Evolutionary conservation across 1,140 invertebrate species (phyloP), one percentile per base, ranked within the genome.

Genomic region (Coelopa frigida): DNA sequence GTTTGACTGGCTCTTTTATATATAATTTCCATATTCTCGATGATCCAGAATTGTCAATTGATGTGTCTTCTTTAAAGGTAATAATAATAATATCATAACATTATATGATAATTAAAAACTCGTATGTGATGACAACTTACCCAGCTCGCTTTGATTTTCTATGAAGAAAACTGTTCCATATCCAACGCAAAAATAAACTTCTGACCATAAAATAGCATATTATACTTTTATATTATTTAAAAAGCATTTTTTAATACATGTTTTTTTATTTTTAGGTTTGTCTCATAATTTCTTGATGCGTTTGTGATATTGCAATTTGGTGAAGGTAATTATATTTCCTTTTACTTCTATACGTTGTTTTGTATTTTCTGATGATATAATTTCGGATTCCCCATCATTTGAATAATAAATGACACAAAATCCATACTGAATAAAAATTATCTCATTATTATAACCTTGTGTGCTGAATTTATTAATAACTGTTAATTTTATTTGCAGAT

Each of bases 111-210:
- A 35, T 36, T 14, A 11, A 22, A 47, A 32, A 15, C 44, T 6
- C 31, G 38, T 3, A 20, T 27, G 14, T 58, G 57, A 59, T 57
- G 57, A 59, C 46, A 58, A 52, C 45, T 53, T 53, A 61, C 59
- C 57, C 59, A 61, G 59, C 59, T 61, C 58, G 57, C 59, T 62
- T 62, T 42, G 59, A 62, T 43, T 6, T 26, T 32, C 38, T 38
- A 35, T 60, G 59, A 60, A 60, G 58, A 62, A 38, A 62, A 62
- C 44, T 61, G 50, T 53, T 58, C 52, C 57, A 39, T 23, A 46
- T 40, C 59, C 58, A 60, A 60, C 56, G 56, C 56, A 52, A 54
- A 48, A 43, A n/a, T 36, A 31, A 38, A 42, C 21, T 33, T n/a
- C 53, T 57, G 56, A 58, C 46, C 17, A 37, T n/a, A 37, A 37